A percentile compares a stretch with the other conserved stretches of the same genome.
Conservation (phyloP, 2,888 invertebrate species). For the Cabera pusaria region DNA sequence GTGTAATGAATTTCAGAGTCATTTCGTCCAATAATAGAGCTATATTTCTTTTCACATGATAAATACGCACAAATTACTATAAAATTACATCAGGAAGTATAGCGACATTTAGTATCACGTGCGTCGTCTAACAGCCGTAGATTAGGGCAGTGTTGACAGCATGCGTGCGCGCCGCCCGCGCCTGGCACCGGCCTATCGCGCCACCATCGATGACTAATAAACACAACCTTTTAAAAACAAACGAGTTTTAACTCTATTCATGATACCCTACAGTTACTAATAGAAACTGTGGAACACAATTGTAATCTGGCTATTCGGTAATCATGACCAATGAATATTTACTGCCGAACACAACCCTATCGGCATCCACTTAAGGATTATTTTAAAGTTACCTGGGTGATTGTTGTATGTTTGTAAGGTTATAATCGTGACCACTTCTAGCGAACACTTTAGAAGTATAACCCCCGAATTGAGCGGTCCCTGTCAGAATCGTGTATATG, state of each 20-base stretch:
- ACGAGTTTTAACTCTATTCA: slow-evolving; percentile 28
- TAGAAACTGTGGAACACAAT: slow-evolving; percentile 21
- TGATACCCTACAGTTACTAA: slow-evolving; percentile 18
- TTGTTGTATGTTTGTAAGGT: slow-evolving; percentile 39
- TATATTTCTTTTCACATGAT: slow-evolving; percentile 75
- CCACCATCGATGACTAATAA: slow-evolving; percentile 83
- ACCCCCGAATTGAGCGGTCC: slow-evolving; percentile 79
- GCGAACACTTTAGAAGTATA: slow-evolving; percentile 75
- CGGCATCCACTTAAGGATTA: too few species aligned
- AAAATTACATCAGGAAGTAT: slow-evolving; percentile 73
- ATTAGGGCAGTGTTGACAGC: slow-evolving; percentile 82
- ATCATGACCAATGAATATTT: slow-evolving; percentile 53
- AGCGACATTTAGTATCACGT: slow-evolving; percentile 79
- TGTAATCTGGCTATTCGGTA: slow-evolving; percentile 46
- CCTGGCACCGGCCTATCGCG: slow-evolving; percentile 77
- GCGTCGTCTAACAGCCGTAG: slow-evolving; percentile 81
- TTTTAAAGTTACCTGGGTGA: too few species aligned
- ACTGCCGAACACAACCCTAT: slow-evolving; percentile 48
- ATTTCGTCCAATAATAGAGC: slow-evolving; percentile 45
- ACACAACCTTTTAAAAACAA: slow-evolving; percentile 43
- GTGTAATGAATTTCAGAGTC: slow-evolving; percentile 4
- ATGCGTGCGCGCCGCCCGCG: slow-evolving; percentile 79
- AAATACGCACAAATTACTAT: slow-evolving; percentile 81
- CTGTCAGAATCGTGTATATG: slow-evolving; percentile 67
- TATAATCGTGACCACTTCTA: slow-evolving; percentile 79